These are phyloP conservation scores for Andrena fulva DNA, from an alignment of 2,888 invertebrate genomes.

Conservation along the genomic window DNA sequence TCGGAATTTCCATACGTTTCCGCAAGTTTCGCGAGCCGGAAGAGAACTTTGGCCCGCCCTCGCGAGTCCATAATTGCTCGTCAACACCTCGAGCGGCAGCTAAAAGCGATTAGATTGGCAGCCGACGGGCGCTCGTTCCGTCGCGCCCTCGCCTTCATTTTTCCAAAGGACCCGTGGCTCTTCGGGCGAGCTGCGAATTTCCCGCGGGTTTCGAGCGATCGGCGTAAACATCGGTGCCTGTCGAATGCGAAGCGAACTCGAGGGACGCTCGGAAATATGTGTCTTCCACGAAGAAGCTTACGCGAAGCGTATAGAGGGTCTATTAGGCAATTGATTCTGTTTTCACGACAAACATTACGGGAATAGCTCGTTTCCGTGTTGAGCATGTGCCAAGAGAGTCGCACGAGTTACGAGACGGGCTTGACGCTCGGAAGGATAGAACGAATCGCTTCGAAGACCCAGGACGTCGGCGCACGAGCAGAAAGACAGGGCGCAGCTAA, in stretches of 20 bases:
- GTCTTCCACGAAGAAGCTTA: neutral
- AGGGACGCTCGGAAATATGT: neutral
- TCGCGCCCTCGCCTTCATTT: too few species aligned
- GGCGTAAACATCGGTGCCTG: neutral
- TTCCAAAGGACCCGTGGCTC: too few species aligned
- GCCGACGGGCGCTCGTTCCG: neutral
- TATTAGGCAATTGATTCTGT: neutral
- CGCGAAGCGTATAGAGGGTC: neutral
- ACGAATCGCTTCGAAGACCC: neutral
- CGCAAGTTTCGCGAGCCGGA: neutral
- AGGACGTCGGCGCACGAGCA: too few species aligned
- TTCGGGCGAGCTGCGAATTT: neutral
- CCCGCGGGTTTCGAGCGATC: conserved; percentile 1
- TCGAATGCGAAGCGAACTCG: neutral
- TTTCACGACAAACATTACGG: neutral
- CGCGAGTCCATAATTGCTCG: neutral
- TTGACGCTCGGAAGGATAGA: neutral
- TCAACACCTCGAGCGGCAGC: neutral
- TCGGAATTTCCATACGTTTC: conserved; percentile 1
- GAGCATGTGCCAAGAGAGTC: neutral
- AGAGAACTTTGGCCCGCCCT: neutral
- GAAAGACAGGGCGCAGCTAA: conserved; percentile 15
- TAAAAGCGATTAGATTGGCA: neutral
- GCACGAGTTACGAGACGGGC: neutral
- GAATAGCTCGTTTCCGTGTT: neutral